Base-by-base conservation (phyloP, 1,140 invertebrate species). In the Periplaneta americana region DNA sequence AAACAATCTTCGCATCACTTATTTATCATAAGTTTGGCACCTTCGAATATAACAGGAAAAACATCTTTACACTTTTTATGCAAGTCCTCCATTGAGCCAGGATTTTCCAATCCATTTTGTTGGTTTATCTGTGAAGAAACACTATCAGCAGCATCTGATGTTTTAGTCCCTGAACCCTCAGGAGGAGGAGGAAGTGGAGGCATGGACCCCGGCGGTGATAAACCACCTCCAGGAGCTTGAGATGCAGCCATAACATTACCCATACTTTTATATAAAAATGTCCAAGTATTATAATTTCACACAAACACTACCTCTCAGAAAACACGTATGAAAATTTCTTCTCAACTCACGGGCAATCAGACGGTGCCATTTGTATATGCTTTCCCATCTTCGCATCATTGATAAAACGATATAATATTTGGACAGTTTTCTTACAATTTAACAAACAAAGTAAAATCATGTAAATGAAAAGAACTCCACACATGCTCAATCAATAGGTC, bases 31-130 rank as follows among this genome's bases (percentile, higher is more conserved):
- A 99, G 89, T 88, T 98, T 98, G 13, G 96, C 97, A 84, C 99
- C 99, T 89, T 99, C 98, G 90, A 99, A 99, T 85, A 96, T 95
- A 57, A 94, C 92, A 80, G 99, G 99, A 89, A 98, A 98, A 35
- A 99, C 92, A 91, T 99, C 98, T 96, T 98, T 99, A 89, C 96
- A 98, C 89, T 97, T 98, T 90, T 98, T 98, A 87, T 99, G 97
- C 83, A 99, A 89, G 85, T 99, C 98, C 90, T 99, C 98, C 85
- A 98, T 93, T 33, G 96, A 95, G 31, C 98, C 98, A 34, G 98
- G 98, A 90, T 99, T 98, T 87, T 93, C 92, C 22, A 93, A 87
- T 84, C 34, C 34, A 34, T n/a, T 34, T 22, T 81, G 34, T 3
- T 74, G 34, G 36, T 33, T 34, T 15, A 22, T 2, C 11, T 66